Percentiles rank a stretch among this genome's conserved stretches.
These are phyloP conservation scores for Callosobruchus maculatus DNA, from an alignment of 2,888 invertebrate species.

Conservation along the genomic window DNA sequence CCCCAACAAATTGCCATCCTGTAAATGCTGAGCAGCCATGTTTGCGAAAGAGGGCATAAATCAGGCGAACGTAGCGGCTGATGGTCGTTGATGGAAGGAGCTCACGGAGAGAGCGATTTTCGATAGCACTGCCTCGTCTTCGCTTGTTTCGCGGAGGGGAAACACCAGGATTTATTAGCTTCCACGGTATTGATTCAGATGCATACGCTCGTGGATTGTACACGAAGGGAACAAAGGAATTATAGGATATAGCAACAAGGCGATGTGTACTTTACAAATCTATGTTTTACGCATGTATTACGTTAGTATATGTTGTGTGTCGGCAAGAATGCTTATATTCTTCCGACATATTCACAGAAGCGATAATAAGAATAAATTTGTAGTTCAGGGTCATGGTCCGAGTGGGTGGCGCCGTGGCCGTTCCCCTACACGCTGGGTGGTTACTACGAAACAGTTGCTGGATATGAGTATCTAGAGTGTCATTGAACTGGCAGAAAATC, in stretches of 20 bases:
- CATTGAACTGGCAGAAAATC: too few species aligned
- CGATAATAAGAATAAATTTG: too few species aligned
- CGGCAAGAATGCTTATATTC: too few species aligned
- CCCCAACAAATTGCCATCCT: background rate
- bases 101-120: background rate
- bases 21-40: background rate
- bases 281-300: too few species aligned
- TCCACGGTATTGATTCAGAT: background rate
- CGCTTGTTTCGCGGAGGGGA: background rate
- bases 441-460: too few species aligned
- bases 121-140: background rate
- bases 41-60: background rate
- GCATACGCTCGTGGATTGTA: background rate
- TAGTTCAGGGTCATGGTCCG: too few species aligned
- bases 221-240: background rate
- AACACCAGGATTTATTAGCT: background rate
- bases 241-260: background rate
- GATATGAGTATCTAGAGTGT: too few species aligned
- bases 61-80: background rate
- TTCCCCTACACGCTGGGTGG: too few species aligned
- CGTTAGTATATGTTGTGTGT: too few species aligned
- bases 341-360: too few species aligned
- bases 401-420: too few species aligned
- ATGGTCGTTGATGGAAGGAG: background rate
- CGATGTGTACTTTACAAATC: too few species aligned